Base-by-base conservation (phyloP, 2,797 vertebrate species). In the Platalea minor region DNA sequence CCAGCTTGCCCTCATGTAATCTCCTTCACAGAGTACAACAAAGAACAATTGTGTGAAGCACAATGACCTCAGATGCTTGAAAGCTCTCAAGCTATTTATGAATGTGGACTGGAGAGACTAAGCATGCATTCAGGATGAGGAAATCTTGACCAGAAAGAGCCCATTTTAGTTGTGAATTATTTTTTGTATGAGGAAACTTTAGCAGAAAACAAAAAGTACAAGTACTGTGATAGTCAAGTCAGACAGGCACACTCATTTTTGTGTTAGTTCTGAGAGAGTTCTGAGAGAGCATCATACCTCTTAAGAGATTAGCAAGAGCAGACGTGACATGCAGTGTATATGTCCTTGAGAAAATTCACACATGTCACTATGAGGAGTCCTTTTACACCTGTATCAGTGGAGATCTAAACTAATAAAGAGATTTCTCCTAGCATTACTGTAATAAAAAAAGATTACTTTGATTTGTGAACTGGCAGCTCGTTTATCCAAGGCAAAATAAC, bases 1-100 rank as follows among this genome's bases (percentile, higher is more conserved):
- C 84, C 96, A 96, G 86, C 91, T 91, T 89, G 70, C 67, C 89
- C 89, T 88, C 85, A 56, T 96, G 81, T 96, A 97, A 96, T 97
- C 94, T 97, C 95, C 94, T 97, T 97, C 94, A 98, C 94, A 96
- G 96, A 97, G 93, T 39, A 39, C 64, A 61, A 93, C 43, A 93
- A 98, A 98, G 96, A 98, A 98, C 98, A 98, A 98, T 98, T 95
- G 96, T 98, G 98, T 98, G 98, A 98, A 98, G 96, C 96, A 84
- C 60, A 77, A 90, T 98, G 98, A 98, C 97, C 97, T 98, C 97
- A 98, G 96, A 92, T 82, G 91, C 92, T 96, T 96, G 96, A 96
- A 95, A 94, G 89, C 64, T 94, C 81, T 93, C 64, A 56, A 90
- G 91, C 97, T 98, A 97, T 98, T 98, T 98, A 96, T 98, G 98